A percentile compares a stretch with the other conserved stretches of the same genome.
Evolutionary conservation across 2,113 vertebrate genomes (phyloP).

Genomic region (Channa argus): DNA sequence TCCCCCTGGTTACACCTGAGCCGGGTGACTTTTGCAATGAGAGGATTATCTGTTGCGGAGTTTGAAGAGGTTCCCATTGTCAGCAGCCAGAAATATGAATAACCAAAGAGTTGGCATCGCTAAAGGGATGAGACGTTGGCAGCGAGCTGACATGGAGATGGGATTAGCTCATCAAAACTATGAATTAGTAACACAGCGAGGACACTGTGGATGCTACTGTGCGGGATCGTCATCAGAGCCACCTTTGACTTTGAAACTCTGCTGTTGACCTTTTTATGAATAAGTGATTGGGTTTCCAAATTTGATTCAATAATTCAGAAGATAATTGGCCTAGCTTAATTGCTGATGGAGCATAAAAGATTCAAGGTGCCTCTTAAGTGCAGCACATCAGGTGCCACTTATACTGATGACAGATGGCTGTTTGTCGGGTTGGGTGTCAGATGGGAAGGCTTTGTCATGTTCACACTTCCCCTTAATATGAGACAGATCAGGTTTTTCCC

Average conservation of each 20-base stretch:
- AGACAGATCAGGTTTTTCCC: slow-evolving; percentile 76
- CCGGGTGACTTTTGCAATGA: slow-evolving; percentile 78
- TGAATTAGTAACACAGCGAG: slow-evolving; percentile 70
- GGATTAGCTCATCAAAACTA: slow-evolving; percentile 65
- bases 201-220: slow-evolving; percentile 41
- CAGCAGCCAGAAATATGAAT: slow-evolving; percentile 70
- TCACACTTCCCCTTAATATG: slow-evolving; percentile 78
- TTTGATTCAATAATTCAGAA: slow-evolving; percentile 81
- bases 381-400: slow-evolving; percentile 78
- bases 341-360: slow-evolving; percentile 81
- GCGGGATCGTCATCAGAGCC: slow-evolving; percentile 20
- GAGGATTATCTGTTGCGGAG: slow-evolving; percentile 78
- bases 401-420: slow-evolving; percentile 83
- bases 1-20: slow-evolving; percentile 80
- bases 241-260: slow-evolving; percentile 49
- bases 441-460: slow-evolving; percentile 78
- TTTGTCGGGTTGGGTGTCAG: slow-evolving; percentile 81
- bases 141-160: slow-evolving; percentile 45
- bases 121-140: slow-evolving; percentile 37
- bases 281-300: slow-evolving; percentile 77
- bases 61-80: slow-evolving; percentile 79
- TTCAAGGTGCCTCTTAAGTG: slow-evolving; percentile 81
- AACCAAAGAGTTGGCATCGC: slow-evolving; percentile 69
- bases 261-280: slow-evolving; percentile 60
- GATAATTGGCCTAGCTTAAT: slow-evolving; percentile 81